phyloP scores from a whole-genome alignment of 2,113 vertebrate species.

The Vulpes vulpes region DNA sequence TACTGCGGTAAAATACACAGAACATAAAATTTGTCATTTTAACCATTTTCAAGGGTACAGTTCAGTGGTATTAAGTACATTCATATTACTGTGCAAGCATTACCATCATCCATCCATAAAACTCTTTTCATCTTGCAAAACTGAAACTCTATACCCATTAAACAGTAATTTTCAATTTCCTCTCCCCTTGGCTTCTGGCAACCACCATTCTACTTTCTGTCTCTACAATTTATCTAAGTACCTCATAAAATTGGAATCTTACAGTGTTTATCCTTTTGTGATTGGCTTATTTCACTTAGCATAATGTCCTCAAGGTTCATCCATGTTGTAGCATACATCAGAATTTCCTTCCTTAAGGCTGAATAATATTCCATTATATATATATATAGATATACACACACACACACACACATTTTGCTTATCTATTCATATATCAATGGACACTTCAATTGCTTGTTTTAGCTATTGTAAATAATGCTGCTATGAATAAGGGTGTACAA shows the following conservation, averaged over 20 bases:
- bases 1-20: constrained; percentile 44
- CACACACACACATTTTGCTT: neutral
- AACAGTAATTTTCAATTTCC: neutral
- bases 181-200: neutral
- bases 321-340: neutral
- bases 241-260: neutral
- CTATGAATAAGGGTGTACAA: too few species aligned
- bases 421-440: neutral
- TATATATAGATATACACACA: neutral
- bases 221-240: neutral
- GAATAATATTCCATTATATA: neutral
- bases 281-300: neutral
- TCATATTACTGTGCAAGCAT: too few species aligned
- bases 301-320: neutral
- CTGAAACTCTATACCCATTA: neutral
- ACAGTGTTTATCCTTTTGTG: neutral
- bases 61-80: too few species aligned
- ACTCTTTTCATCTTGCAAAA: neutral
- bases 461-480: too few species aligned
- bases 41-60: too few species aligned
- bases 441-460: too few species aligned
- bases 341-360: neutral
- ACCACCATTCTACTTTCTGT: neutral
- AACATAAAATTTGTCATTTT: constrained; percentile 13
- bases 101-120: too few species aligned